Percentiles rank a stretch among this genome's conserved stretches.
These are phyloP conservation scores for Archaeoteleia sp. DNA, from an alignment of 2,888 invertebrate species.

Conservation along the genomic window DNA sequence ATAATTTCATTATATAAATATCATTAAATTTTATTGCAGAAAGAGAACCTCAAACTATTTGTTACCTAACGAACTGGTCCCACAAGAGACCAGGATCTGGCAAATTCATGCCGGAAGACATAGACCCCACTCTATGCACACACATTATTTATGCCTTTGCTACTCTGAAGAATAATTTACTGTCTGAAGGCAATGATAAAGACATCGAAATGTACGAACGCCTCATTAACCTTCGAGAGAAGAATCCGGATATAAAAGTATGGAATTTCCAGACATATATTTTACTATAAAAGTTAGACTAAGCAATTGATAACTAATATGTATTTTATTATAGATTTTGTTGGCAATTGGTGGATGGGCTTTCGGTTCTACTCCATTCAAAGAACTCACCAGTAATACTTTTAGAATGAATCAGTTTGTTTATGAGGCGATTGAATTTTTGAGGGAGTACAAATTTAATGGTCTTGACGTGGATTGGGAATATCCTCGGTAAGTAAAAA, in stretches of 20 bases:
- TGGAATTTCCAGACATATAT: conserved; percentile 1
- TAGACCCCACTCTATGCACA: conserved; percentile 92
- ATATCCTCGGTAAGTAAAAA: no score
- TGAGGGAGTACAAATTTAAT: conserved; percentile 92
- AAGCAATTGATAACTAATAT: conserved; percentile 6
- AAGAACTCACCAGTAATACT: conserved; percentile 91
- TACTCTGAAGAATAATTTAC: conserved; percentile 88
- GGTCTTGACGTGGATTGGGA: conserved; percentile 97
- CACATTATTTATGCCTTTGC: conserved; percentile 97
- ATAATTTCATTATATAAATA: no score
- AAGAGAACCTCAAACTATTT: conserved; percentile 91
- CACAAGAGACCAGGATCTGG: conserved; percentile 92
- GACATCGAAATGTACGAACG: conserved; percentile 91
- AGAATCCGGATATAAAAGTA: conserved; percentile 91
- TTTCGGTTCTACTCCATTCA: conserved; percentile 95
- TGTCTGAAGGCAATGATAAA: conserved; percentile 87
- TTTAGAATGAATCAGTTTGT: conserved; percentile 97
- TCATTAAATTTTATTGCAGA: conserved; percentile 76
- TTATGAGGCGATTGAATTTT: conserved; percentile 94
- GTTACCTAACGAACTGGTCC: conserved; percentile 98
- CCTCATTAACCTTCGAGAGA: conserved; percentile 89
- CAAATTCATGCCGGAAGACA: conserved; percentile 91
- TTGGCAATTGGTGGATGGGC: conserved; percentile 97
- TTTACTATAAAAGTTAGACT: conserved; percentile 1
- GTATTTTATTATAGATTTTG: conserved; percentile 78